Base-by-base conservation (phyloP, 2,888 invertebrate genomes). In the Coleophora flavipennella region DNA sequence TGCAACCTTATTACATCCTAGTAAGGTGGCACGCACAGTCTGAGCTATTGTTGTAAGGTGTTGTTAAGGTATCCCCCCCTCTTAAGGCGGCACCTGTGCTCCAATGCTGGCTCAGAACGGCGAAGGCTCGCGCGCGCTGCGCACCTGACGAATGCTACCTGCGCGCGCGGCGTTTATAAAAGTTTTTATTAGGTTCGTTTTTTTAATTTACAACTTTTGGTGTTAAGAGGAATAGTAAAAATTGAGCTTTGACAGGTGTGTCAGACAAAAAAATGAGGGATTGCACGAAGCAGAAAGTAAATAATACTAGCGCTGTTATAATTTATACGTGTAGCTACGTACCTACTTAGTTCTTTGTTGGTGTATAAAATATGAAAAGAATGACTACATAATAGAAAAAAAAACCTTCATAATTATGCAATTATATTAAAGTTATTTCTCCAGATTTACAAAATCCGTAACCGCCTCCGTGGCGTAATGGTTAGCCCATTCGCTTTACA, bases 21-120 rank as follows among this genome's bases (percentile, higher is more conserved):
- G 0, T 8, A 59, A 54, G 58, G 49, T 39, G 32, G 29, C 33
- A 1, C 10, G 8, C 8, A 34, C 25, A 36, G 36, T 65, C 36
- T 55, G 35, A 32, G 40, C 34, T 55, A 70, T 51, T 50, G 59
- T 81, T 77, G 81, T 83, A 81, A 83, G 79, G 62, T 67, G 71
- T 73, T 43, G 55, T 62, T 70, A 75, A 78, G 80, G 80, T 78
- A 81, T 75, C 79, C 81, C 71, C 83, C 83, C 83, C 84, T 74
- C 81, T 76, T 68, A 56, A 83, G 83, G 83, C 83, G 84, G 79
- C 83, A 81, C 83, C 83, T 80, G 81, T 70, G 59, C 64, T 58
- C 65, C 72, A 59, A 79, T 75, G 74, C 78, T 81, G 76, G 81
- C 80, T 69, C 79, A 76, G 63, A 71, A 59, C 66, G 68, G 59